Conservation (phyloP, 1,140 invertebrate species). For the Bombus superbus region DNA sequence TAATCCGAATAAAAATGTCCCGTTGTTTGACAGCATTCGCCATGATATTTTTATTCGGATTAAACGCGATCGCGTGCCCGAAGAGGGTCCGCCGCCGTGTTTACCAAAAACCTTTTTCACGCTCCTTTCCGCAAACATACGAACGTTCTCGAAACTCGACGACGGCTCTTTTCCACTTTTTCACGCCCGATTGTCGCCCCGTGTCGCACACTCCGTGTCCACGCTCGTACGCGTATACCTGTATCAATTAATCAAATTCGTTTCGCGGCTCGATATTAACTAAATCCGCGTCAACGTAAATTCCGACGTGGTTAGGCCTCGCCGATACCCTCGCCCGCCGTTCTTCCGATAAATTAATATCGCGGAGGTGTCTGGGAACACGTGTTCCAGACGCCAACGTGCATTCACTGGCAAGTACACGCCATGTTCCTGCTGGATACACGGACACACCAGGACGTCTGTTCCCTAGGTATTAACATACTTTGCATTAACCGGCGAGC, state of each 20-base stretch:
- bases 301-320: neutral
- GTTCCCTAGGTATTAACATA: too few species aligned
- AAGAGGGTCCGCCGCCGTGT: neutral
- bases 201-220: too few species aligned
- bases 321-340: neutral
- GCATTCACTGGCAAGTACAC: neutral
- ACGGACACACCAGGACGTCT: neutral
- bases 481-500: neutral
- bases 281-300: neutral
- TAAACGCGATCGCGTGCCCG: slow-evolving; percentile 24
- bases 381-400: neutral
- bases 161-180: neutral
- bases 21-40: slow-evolving; percentile 30
- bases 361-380: neutral
- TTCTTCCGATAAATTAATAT: slow-evolving; percentile 15
- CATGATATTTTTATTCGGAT: slow-evolving; percentile 47
- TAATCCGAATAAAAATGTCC: slow-evolving; percentile 49
- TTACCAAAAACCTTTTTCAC: slow-evolving; percentile 3
- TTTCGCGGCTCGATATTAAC: neutral
- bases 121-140: neutral
- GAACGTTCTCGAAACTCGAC: neutral
- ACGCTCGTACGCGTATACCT: too few species aligned
- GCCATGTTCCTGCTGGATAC: neutral
- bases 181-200: neutral
- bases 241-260: slow-evolving; percentile 1